Base-by-base conservation (phyloP, 2,113 vertebrate genomes). In the Dasyornis broadbenti region DNA sequence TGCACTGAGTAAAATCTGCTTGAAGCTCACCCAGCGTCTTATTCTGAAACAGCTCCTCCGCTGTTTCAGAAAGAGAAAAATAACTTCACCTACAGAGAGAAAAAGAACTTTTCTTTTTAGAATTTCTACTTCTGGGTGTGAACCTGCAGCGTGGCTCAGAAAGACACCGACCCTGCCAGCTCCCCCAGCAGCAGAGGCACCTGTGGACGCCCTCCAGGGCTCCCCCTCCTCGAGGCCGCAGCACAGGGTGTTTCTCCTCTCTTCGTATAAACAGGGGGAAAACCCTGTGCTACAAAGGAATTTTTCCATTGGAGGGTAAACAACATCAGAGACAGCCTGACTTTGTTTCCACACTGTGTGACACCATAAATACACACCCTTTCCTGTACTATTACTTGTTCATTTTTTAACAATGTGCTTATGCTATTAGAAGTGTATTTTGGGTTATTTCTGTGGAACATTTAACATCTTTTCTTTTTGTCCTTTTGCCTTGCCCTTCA, bases 401-500 rank as follows among this genome's bases (percentile, higher is more conserved):
- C 88, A 45, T 59, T 89, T 94, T 92, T 90, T 77, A 93, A 89
- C 88, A 81, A 35, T 11, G 49, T 92, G 80, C 56, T 82, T 75
- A 53, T 88, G 82, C 72, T 93, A 72, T 93, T 80, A 79, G 80
- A 94, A 84, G 72, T 79, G 69, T 66, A 72, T 92, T 96, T 96
- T 73, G 70, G 82, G 92, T 91, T 93, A 84, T 96, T 96, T 86
- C 83, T 60, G 9, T 6, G 33, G 44, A 94, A 59, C 16, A 18
- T 86, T 86, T 89, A 57, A 27, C 33, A 61, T 94, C 77, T 96
- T 96, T 95, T 57, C 72, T 93, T 90, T 69, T 94, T 53, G 95
- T 97, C 95, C 94, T 97, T 93, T 96, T 89, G 76, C 61, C 90
- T 96, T 82, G 94, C 95, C 94, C 94, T 97, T 97, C 95, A 89